A percentile compares a stretch with the other conserved stretches of the same genome.
Evolutionary conservation across 2,888 invertebrate species (phyloP).

Genomic region (Alviniconcha strummeri): DNA sequence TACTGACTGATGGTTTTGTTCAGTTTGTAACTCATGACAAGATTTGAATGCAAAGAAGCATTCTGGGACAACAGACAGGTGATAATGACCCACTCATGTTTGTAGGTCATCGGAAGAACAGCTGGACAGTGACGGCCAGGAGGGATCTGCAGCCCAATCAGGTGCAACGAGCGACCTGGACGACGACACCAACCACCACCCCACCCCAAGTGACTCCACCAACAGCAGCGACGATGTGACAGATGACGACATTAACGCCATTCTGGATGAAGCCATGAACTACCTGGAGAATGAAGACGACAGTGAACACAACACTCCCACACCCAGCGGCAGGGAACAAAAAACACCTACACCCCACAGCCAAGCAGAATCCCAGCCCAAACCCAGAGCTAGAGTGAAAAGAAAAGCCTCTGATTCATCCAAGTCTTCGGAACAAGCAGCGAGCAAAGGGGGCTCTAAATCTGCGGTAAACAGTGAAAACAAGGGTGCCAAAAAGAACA

Average conservation of each 20-base stretch:
- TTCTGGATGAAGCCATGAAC: slow-evolving; percentile 51
- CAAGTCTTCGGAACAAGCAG: no score
- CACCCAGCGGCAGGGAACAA: no score
- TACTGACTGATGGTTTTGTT: no score
- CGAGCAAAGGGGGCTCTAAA: neutral
- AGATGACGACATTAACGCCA: slow-evolving; percentile 54
- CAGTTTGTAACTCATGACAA: no score
- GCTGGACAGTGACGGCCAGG: neutral
- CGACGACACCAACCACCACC: neutral
- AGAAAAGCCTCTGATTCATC: no score
- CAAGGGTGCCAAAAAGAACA: neutral
- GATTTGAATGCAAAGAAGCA: no score
- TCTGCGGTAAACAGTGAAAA: no score
- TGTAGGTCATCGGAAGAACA: slow-evolving; percentile 12
- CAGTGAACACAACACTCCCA: neutral
- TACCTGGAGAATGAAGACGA: slow-evolving; percentile 34
- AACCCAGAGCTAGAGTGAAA: neutral
- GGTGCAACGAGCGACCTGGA: neutral
- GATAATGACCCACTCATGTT: no score
- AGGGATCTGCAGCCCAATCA: neutral
- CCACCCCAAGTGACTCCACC: neutral
- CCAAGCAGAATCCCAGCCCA: neutral
- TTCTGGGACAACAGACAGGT: no score
- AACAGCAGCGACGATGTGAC: slow-evolving; percentile 34
- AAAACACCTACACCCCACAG: neutral